These are phyloP conservation scores for Bombus pascuorum DNA, from an alignment of 1,140 invertebrate genomes.

Conservation along the genomic window DNA sequence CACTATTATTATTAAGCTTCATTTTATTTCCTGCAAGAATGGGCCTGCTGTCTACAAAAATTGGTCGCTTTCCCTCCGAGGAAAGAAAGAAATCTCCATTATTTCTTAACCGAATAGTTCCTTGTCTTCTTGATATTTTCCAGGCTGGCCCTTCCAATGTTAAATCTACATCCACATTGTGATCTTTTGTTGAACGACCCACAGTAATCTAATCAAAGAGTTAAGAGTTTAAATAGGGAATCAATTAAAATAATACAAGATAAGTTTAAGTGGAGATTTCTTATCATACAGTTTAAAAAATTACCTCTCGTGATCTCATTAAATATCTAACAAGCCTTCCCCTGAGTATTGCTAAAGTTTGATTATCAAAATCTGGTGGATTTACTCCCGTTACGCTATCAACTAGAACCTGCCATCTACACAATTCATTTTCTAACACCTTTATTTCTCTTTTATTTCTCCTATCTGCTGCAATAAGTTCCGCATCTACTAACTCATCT, in stretches of 20 bases:
- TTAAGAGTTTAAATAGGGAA: slow-evolving; percentile 1
- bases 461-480: slow-evolving; percentile 87
- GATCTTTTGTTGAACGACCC: slow-evolving; percentile 94
- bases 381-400: slow-evolving; percentile 93
- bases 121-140: slow-evolving; percentile 93
- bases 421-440: slow-evolving; percentile 93
- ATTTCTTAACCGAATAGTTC: slow-evolving; percentile 93
- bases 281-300: not conserved
- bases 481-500: slow-evolving; percentile 89
- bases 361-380: slow-evolving; percentile 93
- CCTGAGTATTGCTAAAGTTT: slow-evolving; percentile 95
- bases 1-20: slow-evolving; percentile 95
- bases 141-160: slow-evolving; percentile 94
- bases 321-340: slow-evolving; percentile 96
- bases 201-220: slow-evolving; percentile 89
- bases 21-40: slow-evolving; percentile 93
- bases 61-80: slow-evolving; percentile 97
- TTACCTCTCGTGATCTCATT: slow-evolving; percentile 96
- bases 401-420: slow-evolving; percentile 96
- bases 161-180: slow-evolving; percentile 96
- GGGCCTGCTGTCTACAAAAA: slow-evolving; percentile 96
- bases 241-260: not conserved
- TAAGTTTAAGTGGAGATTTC: not conserved
- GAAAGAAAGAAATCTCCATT: slow-evolving; percentile 97
- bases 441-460: slow-evolving; percentile 92